Base-by-base conservation (phyloP, 1,140 invertebrate genomes). In the Ridgeia piscesae region DNA sequence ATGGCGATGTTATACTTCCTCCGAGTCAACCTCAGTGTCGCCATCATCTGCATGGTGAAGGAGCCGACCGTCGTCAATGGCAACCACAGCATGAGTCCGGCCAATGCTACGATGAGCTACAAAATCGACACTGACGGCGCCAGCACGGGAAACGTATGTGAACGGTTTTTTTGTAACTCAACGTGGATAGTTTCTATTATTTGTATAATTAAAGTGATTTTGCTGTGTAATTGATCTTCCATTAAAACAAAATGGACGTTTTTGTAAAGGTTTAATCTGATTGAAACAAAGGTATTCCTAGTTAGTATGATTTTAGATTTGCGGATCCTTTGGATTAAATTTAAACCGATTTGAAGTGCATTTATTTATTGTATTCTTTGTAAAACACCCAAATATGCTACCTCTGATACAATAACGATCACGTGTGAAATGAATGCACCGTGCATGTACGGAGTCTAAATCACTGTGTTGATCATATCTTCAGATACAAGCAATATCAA, bases 21-120 rank as follows among this genome's bases (percentile, higher is more conserved):
- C 98, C 96, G 98, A 89, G 98, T 98, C 33, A 99, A 99, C 95
- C 97, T 99, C 97, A 99, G 98, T 0, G 98, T 99, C 58, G 98
- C 98, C n/a, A 98, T 99, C 94, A 98, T 99, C 48, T 98, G 98
- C 6, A 99, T 99, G 98, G 98, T 98, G 35, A 92, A 88, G 33
- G 50, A 89, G 33, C 91, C 91, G 58, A 31, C 27, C 27, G 58
- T 9, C 17, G 58, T 0, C 2, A 2, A 77, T 0, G 58, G 27
- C 27, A 77, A 77, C 58, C 2, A 21, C 58, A 77, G 58, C 58
- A 17, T 77, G 58, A 31, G 11, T 9, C 58, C 11, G 58, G 14
- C 58, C 58, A 77, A 77, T 21, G 58, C 17, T 4, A 77, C 58
- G 58, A 4, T 77, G 58, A 21, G 58, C 0, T 77, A 14, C 58